Evolutionary conservation across 2,888 invertebrate genomes (phyloP).

Genomic region (Cosmia pyralina): DNA sequence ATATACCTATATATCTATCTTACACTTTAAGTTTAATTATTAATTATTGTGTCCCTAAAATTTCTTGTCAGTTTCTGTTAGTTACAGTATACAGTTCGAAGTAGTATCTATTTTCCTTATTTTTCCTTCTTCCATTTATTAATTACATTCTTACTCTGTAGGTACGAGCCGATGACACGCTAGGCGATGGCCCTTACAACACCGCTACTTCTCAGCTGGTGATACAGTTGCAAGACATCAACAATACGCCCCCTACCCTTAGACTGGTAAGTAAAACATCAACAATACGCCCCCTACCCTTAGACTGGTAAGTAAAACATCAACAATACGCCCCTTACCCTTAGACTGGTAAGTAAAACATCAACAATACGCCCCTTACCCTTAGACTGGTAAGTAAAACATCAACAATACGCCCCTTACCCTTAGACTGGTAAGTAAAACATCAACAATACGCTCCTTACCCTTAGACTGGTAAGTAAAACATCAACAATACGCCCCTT

Average conservation of each 20-base stretch:
- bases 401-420: too few species aligned
- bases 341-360: too few species aligned
- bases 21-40: background rate
- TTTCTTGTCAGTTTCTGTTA: constrained; percentile 56
- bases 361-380: too few species aligned
- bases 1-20: background rate
- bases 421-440: too few species aligned
- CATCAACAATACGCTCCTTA: too few species aligned
- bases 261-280: constrained; percentile 85
- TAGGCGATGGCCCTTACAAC: constrained; percentile 82
- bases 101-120: background rate
- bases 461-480: too few species aligned
- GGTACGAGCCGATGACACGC: constrained; percentile 83
- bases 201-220: constrained; percentile 88
- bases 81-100: background rate
- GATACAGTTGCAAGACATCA: constrained; percentile 92
- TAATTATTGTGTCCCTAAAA: too few species aligned
- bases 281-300: too few species aligned
- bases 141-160: background rate
- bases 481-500: too few species aligned
- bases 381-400: too few species aligned
- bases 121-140: background rate
- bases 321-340: too few species aligned
- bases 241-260: constrained; percentile 93
- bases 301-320: too few species aligned